Percentiles rank a stretch among this genome's conserved stretches.
Conservation (phyloP, 2,888 invertebrate genomes). For the Eristalis tenax region DNA sequence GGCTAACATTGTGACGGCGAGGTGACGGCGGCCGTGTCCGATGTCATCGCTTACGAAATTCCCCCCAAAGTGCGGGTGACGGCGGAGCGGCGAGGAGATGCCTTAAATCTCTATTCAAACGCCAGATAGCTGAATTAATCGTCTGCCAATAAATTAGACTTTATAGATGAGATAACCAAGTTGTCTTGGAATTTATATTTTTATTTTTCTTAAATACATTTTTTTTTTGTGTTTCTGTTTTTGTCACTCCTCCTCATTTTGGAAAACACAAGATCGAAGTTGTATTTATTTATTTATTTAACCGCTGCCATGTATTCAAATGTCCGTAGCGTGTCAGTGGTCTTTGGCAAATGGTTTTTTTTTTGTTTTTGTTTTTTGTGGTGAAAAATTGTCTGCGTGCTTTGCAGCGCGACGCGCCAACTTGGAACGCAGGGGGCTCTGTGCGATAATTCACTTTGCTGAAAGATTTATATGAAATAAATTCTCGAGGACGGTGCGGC, state of each 20-base stretch:
- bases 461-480: conserved; percentile 68
- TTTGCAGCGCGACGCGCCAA: conserved; percentile 31
- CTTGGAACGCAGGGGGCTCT: conserved; percentile 33
- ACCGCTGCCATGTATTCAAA: background rate
- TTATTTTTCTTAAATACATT: conserved; percentile 1
- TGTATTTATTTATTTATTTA: conserved; percentile 27
- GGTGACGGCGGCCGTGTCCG: conserved; percentile 4
- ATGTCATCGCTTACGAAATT: conserved; percentile 23
- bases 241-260: conserved; percentile 10
- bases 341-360: conserved; percentile 27
- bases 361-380: background rate
- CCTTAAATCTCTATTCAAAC: conserved; percentile 14
- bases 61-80: conserved; percentile 16
- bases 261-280: conserved; percentile 11
- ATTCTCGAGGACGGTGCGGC: conserved; percentile 49
- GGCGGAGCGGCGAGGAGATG: background rate
- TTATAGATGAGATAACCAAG: conserved; percentile 33
- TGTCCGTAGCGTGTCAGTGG: conserved; percentile 14
- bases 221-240: conserved; percentile 13
- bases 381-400: conserved; percentile 36
- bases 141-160: conserved; percentile 54
- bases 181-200: conserved; percentile 18
- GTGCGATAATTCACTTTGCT: conserved; percentile 61
- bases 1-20: background rate
- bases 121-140: conserved; percentile 42